These are phyloP conservation scores for Indicator maculatus DNA, from an alignment of 2,113 vertebrate species.

Conservation along the genomic window DNA sequence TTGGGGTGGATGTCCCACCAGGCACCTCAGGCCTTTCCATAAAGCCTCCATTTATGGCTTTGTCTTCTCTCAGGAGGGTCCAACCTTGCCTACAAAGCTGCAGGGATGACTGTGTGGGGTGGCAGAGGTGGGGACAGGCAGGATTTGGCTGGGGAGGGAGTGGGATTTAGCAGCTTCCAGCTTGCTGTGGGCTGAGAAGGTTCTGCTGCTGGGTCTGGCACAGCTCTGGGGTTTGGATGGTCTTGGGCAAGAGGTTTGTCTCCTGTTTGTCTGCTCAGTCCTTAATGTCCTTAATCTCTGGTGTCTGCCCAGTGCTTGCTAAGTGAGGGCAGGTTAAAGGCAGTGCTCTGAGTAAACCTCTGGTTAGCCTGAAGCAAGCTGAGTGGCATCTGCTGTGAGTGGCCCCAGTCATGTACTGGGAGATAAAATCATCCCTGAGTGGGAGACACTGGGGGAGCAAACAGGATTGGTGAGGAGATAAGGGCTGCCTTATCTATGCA, in stretches of 20 bases:
- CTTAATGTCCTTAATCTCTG: background rate
- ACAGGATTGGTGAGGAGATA: background rate
- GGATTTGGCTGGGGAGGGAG: background rate
- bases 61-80: background rate
- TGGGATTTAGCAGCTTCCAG: background rate
- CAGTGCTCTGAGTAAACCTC: background rate
- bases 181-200: background rate
- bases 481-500: background rate
- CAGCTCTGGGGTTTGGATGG: background rate
- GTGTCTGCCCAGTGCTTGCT: background rate
- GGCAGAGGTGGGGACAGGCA: background rate
- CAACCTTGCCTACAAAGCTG: background rate
- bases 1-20: accelerated
- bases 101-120: background rate
- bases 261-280: background rate
- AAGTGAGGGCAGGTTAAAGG: background rate
- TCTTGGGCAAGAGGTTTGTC: background rate
- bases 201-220: background rate
- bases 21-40: background rate
- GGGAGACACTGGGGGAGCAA: background rate
- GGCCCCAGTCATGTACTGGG: background rate
- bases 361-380: background rate
- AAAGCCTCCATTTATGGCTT: background rate
- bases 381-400: background rate
- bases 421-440: background rate